A percentile compares a stretch with the other conserved stretches of the same genome.
Conservation (phyloP, 2,888 invertebrate species). For the Acholoe squamosa region DNA sequence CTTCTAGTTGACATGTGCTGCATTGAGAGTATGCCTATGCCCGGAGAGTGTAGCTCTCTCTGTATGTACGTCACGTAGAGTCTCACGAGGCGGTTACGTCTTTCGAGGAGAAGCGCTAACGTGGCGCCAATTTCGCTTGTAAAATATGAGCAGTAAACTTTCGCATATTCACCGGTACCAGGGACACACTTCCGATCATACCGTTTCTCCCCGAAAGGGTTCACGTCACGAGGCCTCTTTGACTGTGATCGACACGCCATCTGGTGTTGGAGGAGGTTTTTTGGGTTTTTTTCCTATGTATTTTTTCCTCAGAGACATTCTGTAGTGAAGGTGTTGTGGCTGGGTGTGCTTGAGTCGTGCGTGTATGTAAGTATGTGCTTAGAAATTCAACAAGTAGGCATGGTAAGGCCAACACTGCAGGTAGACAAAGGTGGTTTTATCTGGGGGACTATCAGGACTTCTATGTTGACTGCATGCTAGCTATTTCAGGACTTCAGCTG, state of each 20-base stretch:
- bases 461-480: too few relatives aligned
- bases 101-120: too few relatives aligned
- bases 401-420: neutral
- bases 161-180: too few relatives aligned
- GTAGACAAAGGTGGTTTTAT: neutral
- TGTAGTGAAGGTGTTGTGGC: neutral
- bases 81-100: conserved; percentile 8
- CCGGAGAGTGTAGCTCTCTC: neutral
- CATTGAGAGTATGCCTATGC: neutral
- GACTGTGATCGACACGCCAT: conserved; percentile 11
- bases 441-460: neutral
- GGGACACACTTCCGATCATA: too few relatives aligned
- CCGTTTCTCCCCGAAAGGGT: too few relatives aligned
- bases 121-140: too few relatives aligned
- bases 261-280: neutral
- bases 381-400: neutral
- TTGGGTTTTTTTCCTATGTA: neutral
- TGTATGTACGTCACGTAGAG: neutral
- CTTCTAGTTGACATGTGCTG: too few relatives aligned
- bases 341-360: neutral
- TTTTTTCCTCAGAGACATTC: neutral
- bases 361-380: neutral
- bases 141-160: too few relatives aligned
- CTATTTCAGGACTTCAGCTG: too few relatives aligned
- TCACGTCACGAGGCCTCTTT: neutral